Base-by-base conservation (phyloP, 1,140 invertebrate species). In the Bombus vancouverensis region DNA sequence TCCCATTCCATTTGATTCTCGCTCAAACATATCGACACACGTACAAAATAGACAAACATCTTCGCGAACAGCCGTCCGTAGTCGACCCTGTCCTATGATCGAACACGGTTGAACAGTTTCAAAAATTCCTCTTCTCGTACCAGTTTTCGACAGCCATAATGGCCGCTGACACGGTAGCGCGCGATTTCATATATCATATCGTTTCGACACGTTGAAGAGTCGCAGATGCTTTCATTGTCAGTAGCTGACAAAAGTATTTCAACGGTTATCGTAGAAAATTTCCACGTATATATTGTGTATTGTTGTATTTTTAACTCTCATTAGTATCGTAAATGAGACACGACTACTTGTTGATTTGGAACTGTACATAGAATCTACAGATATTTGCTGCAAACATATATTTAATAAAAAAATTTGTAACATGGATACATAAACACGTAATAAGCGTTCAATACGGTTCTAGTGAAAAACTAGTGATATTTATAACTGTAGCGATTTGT, bases 21-120 rank as follows among this genome's bases (percentile, higher is more conserved):
- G 57, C 18, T 32, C 75, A 77, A 77, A 77, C 57, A 47, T 77
- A 76, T 76, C 74, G 75, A 75, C 42, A 75, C 44, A 28, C 73
- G 34, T 39, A 18, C 25, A 12, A n/a, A 59, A 62, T 32, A 39
- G 39, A 42, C 77, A 42, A 73, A 73, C 18, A 66, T 66, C 62
- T 79, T 66, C 2, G 62, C n/a, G 18, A 79, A 25, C 39, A 68
- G 39, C 59, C 39, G 37, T 78, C 42, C 34, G 32, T 74, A 62
- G 28, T 74, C 70, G 44, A 47, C 12, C 44, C 44, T 47, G 18
- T 66, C 8, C 32, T 3, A 25, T 18, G 65, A 79, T 68, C 65
- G 65, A 42, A 25, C 37, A 68, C 22, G n/a, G 42, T 79, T 13
- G 65, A 79, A 15, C n/a, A 68, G 42, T 25, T 39, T 32, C 28